These are phyloP conservation scores for Lethenteron camtschaticum DNA, from an alignment of 2,113 vertebrate species.

Conservation along the genomic window DNA sequence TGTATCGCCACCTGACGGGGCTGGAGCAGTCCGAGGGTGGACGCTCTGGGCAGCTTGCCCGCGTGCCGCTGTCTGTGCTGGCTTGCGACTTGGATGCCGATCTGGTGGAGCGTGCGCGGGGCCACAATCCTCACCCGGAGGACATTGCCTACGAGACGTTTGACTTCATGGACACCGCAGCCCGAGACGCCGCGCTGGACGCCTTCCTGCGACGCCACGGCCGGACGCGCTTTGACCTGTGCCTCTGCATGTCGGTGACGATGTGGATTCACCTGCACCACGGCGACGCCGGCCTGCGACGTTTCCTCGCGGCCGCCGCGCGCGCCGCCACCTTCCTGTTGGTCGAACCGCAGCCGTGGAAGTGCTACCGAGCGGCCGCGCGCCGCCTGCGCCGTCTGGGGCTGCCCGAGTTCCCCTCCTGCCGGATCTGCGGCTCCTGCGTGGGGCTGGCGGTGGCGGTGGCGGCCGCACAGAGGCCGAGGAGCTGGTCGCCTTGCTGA, in stretches of 20 bases:
- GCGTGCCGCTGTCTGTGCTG: constrained; percentile 29
- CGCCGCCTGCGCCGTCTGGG: constrained; percentile 56
- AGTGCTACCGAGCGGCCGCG: constrained; percentile 68
- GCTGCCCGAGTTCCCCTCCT: constrained; percentile 49
- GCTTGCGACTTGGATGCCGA: constrained; percentile 58
- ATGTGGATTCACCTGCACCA: constrained; percentile 95
- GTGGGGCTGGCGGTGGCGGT: constrained; percentile 30
- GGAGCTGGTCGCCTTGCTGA: constrained; percentile 30
- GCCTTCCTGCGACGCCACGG: constrained; percentile 29
- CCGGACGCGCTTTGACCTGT: constrained; percentile 37
- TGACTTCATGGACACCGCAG: constrained; percentile 36
- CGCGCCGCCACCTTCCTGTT: constrained; percentile 38
- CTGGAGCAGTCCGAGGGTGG: constrained; percentile 11
- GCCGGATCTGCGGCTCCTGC: constrained; percentile 34
- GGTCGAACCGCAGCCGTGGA: constrained; percentile 74
- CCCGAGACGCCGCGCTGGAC: constrained; percentile 19
- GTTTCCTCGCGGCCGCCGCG: constrained; percentile 39
- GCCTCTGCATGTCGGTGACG: constrained; percentile 60
- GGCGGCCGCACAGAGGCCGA: no score
- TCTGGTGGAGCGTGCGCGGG: constrained; percentile 37
- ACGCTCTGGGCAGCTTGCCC: not conserved
- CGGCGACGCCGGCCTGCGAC: constrained; percentile 38
- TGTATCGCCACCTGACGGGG: constrained; percentile 44
- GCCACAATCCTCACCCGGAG: constrained; percentile 34
- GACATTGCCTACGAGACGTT: constrained; percentile 39